phyloP scores from a whole-genome alignment of 1,140 invertebrate species.

The Kradibia gibbosae region DNA sequence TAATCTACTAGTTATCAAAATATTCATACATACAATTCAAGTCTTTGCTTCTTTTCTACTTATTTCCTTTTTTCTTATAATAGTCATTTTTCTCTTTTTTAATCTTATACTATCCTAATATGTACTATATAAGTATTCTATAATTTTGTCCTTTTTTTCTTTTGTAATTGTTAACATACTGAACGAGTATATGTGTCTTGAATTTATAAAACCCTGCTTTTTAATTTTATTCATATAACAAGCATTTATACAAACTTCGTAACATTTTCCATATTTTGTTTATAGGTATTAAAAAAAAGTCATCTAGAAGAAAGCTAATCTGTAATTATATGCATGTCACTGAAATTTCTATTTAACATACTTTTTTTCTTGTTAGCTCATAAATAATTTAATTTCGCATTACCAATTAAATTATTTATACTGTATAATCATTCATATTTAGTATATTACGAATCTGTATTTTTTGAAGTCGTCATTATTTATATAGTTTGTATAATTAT shows the following conservation, averaged over 20 bases:
- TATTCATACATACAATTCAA: too few species aligned
- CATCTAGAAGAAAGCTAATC: background rate
- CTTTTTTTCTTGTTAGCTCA: too few species aligned
- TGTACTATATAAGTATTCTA: conserved; percentile 19
- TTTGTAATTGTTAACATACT: background rate
- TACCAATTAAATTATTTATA: too few species aligned
- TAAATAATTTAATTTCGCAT: too few species aligned
- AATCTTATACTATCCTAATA: background rate
- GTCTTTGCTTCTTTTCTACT: conserved; percentile 28
- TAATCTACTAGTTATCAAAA: conserved; percentile 67
- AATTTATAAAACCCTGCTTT: background rate
- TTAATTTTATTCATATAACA: background rate
- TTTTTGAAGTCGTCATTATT: too few species aligned
- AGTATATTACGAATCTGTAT: too few species aligned
- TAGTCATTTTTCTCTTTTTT: too few species aligned
- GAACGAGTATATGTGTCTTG: background rate
- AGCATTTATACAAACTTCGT: background rate
- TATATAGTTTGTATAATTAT: too few species aligned
- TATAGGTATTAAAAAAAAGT: background rate
- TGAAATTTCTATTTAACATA: too few species aligned
- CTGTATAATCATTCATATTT: too few species aligned
- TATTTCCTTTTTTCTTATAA: background rate
- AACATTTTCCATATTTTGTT: background rate
- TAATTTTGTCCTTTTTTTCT: background rate
- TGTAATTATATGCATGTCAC: background rate